A percentile compares a stretch with the other conserved stretches of the same genome.
These are phyloP conservation scores for Sebastes ruberrimus DNA, from an alignment of 2,797 vertebrate genomes.

Conservation along the genomic window DNA sequence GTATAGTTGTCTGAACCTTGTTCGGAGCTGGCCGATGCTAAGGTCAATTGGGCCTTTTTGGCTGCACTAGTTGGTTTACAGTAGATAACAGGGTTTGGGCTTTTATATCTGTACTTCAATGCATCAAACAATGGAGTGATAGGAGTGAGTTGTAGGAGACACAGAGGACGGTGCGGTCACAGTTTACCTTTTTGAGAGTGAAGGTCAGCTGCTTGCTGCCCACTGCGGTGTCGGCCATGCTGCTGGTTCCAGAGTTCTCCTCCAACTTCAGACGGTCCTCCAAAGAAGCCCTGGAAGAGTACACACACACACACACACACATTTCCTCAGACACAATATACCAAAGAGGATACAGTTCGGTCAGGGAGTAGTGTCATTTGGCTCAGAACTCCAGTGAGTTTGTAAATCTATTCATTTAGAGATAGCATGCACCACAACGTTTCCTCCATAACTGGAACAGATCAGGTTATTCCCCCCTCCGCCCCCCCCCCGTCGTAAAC, in stretches of 20 bases:
- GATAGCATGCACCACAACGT: not conserved
- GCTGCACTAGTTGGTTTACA: not conserved
- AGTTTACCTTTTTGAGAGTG: slow-evolving; percentile 90
- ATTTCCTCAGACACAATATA: not conserved
- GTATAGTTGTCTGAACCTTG: no score
- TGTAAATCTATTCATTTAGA: not conserved
- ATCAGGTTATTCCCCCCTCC: not conserved
- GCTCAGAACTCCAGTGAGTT: not conserved
- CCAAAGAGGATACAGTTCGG: not conserved
- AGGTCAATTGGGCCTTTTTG: not conserved
- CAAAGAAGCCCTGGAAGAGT: slow-evolving; percentile 87
- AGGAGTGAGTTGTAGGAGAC: not conserved
- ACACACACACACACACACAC: slow-evolving; percentile 2
- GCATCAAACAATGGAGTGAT: not conserved
- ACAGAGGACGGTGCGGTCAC: not conserved
- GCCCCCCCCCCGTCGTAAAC: not conserved
- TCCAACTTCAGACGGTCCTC: slow-evolving; percentile 93
- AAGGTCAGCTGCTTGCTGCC: slow-evolving; percentile 98
- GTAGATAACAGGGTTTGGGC: not conserved
- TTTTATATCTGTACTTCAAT: not conserved
- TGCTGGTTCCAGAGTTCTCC: slow-evolving; percentile 84
- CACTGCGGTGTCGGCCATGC: slow-evolving; percentile 85
- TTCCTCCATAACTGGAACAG: not conserved
- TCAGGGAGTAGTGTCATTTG: not conserved
- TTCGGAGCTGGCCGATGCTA: no score